Evolutionary conservation across 1,140 invertebrate species (phyloP).

Genomic region (Steinernema khuongi): DNA sequence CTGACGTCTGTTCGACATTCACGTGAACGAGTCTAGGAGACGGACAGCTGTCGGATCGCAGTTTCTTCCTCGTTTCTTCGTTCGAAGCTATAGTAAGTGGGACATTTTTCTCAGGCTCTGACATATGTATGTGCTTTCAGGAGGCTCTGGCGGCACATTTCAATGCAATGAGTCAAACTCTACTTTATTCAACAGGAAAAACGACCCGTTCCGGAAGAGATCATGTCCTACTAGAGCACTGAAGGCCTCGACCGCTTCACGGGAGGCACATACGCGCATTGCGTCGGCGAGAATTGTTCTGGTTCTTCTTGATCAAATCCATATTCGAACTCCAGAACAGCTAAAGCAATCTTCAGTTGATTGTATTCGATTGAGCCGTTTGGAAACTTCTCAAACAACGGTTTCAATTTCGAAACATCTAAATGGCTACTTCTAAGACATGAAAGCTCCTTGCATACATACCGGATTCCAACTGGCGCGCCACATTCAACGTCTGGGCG

Average conservation of each 20-base stretch:
- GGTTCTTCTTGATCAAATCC: not conserved
- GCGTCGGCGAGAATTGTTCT: no score
- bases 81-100: no score
- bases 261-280: not conserved
- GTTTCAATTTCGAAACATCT: constrained; percentile 24
- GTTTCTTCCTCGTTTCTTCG: not conserved
- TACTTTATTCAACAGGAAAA: no score
- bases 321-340: constrained; percentile 24
- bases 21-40: not conserved
- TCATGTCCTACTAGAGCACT: not conserved
- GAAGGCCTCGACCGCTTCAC: not conserved
- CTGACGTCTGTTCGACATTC: not conserved
- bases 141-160: no score
- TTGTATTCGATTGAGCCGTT: constrained; percentile 12
- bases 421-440: not conserved
- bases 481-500: constrained; percentile 1
- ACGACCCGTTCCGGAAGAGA: no score
- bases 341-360: constrained; percentile 13
- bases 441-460: constrained; percentile 11
- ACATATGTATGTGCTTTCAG: no score
- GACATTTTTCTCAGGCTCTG: no score
- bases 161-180: no score
- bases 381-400: constrained; percentile 12
- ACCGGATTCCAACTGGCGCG: constrained; percentile 12
- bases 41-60: not conserved